Evolutionary conservation across 2,113 vertebrate species (phyloP).

Genomic region (Ibidorhyncha struthersii): DNA sequence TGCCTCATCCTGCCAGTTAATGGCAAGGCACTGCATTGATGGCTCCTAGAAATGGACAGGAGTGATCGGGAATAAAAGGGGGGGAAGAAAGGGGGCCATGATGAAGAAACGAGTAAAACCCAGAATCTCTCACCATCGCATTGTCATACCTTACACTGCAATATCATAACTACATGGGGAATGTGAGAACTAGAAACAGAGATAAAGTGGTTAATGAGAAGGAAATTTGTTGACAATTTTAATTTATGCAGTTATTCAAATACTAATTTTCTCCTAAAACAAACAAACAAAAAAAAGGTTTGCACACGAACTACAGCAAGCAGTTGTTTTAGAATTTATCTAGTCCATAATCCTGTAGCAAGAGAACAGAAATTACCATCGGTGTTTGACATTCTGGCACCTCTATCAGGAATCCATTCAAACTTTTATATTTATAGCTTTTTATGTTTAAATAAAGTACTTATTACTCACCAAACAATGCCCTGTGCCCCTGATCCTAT

Average conservation of each 20-base stretch:
- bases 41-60: slow-evolving; percentile 76
- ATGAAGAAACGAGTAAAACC: slow-evolving; percentile 74
- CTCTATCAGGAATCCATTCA: not conserved
- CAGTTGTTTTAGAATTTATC: not conserved
- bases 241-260: slow-evolving; percentile 37
- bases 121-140: slow-evolving; percentile 48
- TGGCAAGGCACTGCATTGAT: slow-evolving; percentile 72
- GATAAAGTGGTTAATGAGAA: slow-evolving; percentile 35
- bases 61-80: slow-evolving; percentile 73
- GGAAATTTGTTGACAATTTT: not conserved
- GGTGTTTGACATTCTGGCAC: not conserved
- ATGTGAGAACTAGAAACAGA: slow-evolving; percentile 26
- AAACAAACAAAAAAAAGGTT: not conserved
- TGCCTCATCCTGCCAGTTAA: slow-evolving; percentile 75
- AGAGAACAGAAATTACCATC: not conserved
- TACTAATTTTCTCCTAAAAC: slow-evolving; percentile 27
- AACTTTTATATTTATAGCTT: not conserved
- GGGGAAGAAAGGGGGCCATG: slow-evolving; percentile 61
- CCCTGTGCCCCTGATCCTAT: slow-evolving; percentile 97
- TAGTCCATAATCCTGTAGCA: slow-evolving; percentile 48
- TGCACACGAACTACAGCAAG: slow-evolving; percentile 14
- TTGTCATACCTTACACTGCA: slow-evolving; percentile 57
- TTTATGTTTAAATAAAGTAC: slow-evolving; percentile 5
- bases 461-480: slow-evolving; percentile 92
- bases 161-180: slow-evolving; percentile 33